Evolutionary conservation across 2,888 invertebrate genomes (phyloP), one percentile per base, ranked within the genome.

Genomic region (Diaprepes abbreviatus): DNA sequence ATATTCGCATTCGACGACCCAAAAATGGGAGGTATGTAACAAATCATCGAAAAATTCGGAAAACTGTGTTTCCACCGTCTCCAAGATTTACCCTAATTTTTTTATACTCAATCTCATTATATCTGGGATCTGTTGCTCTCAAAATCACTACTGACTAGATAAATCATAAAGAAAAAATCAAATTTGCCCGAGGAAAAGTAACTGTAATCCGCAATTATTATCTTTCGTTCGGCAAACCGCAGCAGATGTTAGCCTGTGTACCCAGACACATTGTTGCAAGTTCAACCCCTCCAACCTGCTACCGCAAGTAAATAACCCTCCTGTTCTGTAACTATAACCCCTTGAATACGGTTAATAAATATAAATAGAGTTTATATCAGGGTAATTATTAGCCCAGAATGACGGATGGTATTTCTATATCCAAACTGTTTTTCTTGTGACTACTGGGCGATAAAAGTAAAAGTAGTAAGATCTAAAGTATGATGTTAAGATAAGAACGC

Each of bases 191-290:
- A 60, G 65, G 74, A 68, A 52, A 68, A 69, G 70, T 74, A 68
- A 73, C 70, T 68, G 68, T 69, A 68, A 69, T 66, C 73, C 71
- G 54, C 72, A 75, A 74, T 76, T 70, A 74, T 71, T 69, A 71
- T 72, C 72, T 74, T 76, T 76, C 75, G 74, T 72, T 74, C 72
- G 75, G 72, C 76, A 76, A 78, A 76, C 78, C 78, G 65, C 78
- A 78, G 74, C 79, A 78, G 79, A 79, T 79, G 79, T 79, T 76
- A 72, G 72, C 73, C 75, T 74, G 75, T 77, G 64, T 69, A 24
- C 35, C 14, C 33, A 1, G 14, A 59, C 59, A 64, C 57, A 43
- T 65, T 48, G 52, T 59, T 38, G 66, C 48, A 66, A 64, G 21
- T 58, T 58, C 57, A 54, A 36, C 17, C 54, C 54, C 36, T 35